A percentile compares a stretch with the other conserved stretches of the same genome.
Evolutionary conservation across 2,888 invertebrate genomes (phyloP).

Genomic region (Apotomis turbidana): DNA sequence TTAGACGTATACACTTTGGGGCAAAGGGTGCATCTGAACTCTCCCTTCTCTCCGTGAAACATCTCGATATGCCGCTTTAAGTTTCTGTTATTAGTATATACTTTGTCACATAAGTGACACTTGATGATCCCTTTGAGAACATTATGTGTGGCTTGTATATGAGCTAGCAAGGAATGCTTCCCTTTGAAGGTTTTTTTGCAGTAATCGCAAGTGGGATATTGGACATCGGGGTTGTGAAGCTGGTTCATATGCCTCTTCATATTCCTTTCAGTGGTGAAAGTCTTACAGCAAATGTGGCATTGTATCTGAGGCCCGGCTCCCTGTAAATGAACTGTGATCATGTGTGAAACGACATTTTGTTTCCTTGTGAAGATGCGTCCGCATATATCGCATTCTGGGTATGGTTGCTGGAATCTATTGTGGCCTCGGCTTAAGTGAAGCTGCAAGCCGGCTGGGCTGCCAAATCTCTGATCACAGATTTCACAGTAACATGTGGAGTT

Average conservation of each 20-base stretch:
- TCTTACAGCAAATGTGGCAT: slow-evolving; percentile 61
- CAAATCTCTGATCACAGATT: slow-evolving; percentile 64
- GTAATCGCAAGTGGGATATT: slow-evolving; percentile 63
- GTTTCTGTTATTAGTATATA: slow-evolving; percentile 64
- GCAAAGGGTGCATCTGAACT: slow-evolving; percentile 64
- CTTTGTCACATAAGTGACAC: slow-evolving; percentile 64
- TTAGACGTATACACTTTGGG: slow-evolving; percentile 70
- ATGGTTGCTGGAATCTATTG: slow-evolving; percentile 59
- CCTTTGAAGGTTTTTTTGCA: slow-evolving; percentile 65
- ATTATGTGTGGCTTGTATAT: slow-evolving; percentile 61
- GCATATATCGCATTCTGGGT: slow-evolving; percentile 72
- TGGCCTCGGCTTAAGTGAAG: slow-evolving; percentile 65
- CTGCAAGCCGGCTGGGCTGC: slow-evolving; percentile 62
- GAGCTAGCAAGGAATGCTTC: slow-evolving; percentile 60
- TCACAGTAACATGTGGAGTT: slow-evolving; percentile 61
- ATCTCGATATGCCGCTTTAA: slow-evolving; percentile 67
- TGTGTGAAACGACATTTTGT: slow-evolving; percentile 71
- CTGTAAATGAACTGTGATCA: slow-evolving; percentile 69
- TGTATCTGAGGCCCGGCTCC: slow-evolving; percentile 55
- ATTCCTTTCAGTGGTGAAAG: slow-evolving; percentile 66
- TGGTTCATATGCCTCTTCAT: slow-evolving; percentile 65
- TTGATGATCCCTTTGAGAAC: slow-evolving; percentile 50
- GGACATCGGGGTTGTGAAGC: slow-evolving; percentile 63
- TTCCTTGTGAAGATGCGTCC: slow-evolving; percentile 70
- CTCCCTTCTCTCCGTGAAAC: slow-evolving; percentile 61